phyloP scores from a whole-genome alignment of 2,797 vertebrate genomes.

The Intellagama lesueurii region DNA sequence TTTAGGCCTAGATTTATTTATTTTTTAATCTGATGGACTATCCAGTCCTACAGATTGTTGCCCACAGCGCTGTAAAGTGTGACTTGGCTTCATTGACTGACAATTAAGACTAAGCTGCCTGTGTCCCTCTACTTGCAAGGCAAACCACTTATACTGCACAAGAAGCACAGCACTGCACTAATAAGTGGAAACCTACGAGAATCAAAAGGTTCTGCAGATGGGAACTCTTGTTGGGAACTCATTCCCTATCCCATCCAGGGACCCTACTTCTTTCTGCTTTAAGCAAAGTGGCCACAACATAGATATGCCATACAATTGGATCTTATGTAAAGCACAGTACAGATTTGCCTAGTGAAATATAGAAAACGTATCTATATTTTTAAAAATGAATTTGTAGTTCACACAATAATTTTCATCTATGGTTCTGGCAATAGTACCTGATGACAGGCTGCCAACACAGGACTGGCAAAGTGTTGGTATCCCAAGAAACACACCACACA shows the following conservation, averaged over 20 bases:
- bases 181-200: background rate
- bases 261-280: too few species aligned
- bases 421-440: too few species aligned
- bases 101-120: background rate
- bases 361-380: too few species aligned
- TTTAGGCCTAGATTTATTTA: conserved; percentile 24
- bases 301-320: too few species aligned
- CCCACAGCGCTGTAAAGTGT: background rate
- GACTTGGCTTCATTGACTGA: background rate
- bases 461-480: too few species aligned
- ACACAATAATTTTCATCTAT: too few species aligned
- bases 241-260: background rate
- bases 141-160: background rate
- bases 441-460: too few species aligned
- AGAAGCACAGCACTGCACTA: background rate
- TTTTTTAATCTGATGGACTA: background rate
- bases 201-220: background rate
- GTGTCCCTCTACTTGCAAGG: background rate
- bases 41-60: background rate
- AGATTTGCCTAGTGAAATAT: too few species aligned
- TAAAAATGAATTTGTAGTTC: too few species aligned
- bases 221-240: background rate
- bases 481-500: too few species aligned
- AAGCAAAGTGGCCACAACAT: too few species aligned
- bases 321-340: too few species aligned